A percentile compares a stretch with the other conserved stretches of the same genome.
Conservation (phyloP, 2,888 invertebrate species). For the Ametastegia equiseti region DNA sequence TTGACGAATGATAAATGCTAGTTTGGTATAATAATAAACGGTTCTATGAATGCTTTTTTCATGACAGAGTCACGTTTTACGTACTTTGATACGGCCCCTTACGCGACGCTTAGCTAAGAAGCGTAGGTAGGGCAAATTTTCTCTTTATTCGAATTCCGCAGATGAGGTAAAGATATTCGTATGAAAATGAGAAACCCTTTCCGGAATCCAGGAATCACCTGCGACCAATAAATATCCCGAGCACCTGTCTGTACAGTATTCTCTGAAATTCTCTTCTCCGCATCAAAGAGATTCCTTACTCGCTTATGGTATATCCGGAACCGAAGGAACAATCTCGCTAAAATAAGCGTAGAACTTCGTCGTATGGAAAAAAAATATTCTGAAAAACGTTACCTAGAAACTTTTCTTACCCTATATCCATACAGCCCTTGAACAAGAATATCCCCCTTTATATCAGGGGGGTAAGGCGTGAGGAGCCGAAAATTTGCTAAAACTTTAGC, state of each 20-base stretch:
- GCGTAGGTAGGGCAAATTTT: background rate
- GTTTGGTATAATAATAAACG: conserved; percentile 8
- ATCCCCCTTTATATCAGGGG: conserved; percentile 5
- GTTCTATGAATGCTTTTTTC: background rate
- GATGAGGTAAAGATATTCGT: background rate
- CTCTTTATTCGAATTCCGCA: background rate
- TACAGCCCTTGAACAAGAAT: background rate
- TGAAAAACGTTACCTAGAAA: background rate
- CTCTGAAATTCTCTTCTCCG: background rate
- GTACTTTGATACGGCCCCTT: background rate
- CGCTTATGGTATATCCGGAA: too few species aligned
- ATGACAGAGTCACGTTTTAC: background rate
- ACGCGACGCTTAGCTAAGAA: too few species aligned
- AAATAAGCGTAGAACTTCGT: background rate
- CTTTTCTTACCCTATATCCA: background rate
- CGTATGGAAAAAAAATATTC: background rate
- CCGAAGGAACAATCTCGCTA: background rate
- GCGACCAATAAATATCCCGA: background rate
- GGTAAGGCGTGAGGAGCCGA: background rate
- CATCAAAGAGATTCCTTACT: background rate
- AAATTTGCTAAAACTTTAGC: conserved; percentile 4
- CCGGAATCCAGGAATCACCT: background rate
- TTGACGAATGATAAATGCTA: conserved; percentile 14
- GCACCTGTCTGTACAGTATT: too few species aligned
- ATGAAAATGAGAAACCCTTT: background rate